Evolutionary conservation across 2,888 invertebrate genomes (phyloP), one percentile per base, ranked within the genome.

Genomic region (Drosophila monieri): DNA sequence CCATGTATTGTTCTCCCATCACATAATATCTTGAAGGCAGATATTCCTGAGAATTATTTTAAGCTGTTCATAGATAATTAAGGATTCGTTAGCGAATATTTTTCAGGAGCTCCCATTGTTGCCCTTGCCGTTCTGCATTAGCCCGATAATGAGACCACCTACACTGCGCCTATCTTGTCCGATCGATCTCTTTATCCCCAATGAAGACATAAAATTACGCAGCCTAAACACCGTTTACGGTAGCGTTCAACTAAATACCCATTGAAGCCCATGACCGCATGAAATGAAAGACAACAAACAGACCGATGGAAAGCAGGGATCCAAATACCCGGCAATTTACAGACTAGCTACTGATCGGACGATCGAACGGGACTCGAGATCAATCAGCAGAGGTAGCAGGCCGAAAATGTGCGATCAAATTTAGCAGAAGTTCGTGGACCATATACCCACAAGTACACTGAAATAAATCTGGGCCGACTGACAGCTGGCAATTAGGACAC

Each of bases 401-500:
- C 58, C 43, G 8, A 48, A 35, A 48, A 53, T 59, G 65, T 23
- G 32, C 62, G 57, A 62, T 74, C 72, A 76, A 81, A 80, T 81
- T 81, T 76, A 78, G 70, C 85, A 85, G 72, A 81, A 87, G 73
- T 73, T 37, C 48, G 21, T 10, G 14, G 52, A 8, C 41, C 41
- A 15, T 15, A 15, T 15, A 15, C 41, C 18, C 18, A 8, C 9
- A 41, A 53, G 43, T 60, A 62, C 70, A 62, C 61, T 72, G 73
- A 25, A 32, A 51, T 12, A 69, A 72, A 71, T 71, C 43, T 10
- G 43, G 37, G 47, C 49, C 25, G 27, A 46, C 49, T 49, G 81
- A 56, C 87, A 80, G 87, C 85, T 80, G 87, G 72, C 56, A 77
- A 74, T 68, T 55, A 44, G 71, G 56, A 55, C 59, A 85, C 87